Base-by-base conservation (phyloP, 1,140 invertebrate genomes). In the Meteorus sp. region DNA sequence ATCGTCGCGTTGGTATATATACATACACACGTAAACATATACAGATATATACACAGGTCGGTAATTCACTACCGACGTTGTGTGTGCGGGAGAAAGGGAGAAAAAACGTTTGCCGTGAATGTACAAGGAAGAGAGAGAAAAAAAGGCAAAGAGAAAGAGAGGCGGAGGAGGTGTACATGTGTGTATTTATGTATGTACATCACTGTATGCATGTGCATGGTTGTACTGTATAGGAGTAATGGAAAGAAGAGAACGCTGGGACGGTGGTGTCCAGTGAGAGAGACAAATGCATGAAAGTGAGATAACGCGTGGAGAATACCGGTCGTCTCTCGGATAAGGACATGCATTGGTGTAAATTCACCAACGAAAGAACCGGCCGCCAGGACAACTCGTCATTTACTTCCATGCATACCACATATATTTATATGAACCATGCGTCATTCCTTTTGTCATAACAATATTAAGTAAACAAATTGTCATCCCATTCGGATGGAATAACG, bases 261-360 rank as follows among this genome's bases (percentile, higher is more conserved):
- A n/a, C n/a, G n/a, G n/a, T n/a, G n/a, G n/a, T n/a, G n/a, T n/a
- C n/a, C n/a, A n/a, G n/a, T n/a, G n/a, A 41, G 17, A 33, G 22
- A n/a, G 15, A 19, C 15, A 20, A 23, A n/a, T 29, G 25, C 19
- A 20, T 48, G 37, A 6, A 33, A 54, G 31, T 15, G 19, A 57
- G 35, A 52, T 27, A 31, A 13, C n/a, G 19, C 8, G 45, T 25
- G 15, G 27, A 6, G 37, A 37, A 35, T 57, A 47, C 48, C 55
- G 48, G 48, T 53, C n/a, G n/a, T n/a, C 41, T 44, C 23, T 45
- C 31, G 43, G 31, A 54, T 62, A 56, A 56, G 47, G 59, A 61
- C 53, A 15, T 56, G 23, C 17, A 11, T 29, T 11, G 13, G 19
- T 56, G 19, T 29, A 13, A 41, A 47, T 47, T 37, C 35, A 39